phyloP scores from a whole-genome alignment of 1,140 invertebrate genomes.

The Meloidogyne hapla region DNA sequence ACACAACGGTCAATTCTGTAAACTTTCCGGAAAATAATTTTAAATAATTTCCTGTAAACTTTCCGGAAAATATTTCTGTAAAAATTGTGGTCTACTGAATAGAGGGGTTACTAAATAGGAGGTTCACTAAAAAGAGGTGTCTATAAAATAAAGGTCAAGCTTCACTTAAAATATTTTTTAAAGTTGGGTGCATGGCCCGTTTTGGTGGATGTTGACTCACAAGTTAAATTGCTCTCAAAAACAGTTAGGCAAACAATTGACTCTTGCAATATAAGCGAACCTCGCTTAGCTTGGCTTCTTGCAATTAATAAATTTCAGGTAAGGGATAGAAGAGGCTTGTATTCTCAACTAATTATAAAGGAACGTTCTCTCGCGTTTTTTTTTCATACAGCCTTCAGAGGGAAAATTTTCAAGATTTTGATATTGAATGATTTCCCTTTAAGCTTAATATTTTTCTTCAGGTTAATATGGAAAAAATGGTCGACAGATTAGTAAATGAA shows the following conservation, averaged over 20 bases:
- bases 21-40: too few relatives aligned
- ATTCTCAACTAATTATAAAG: too few relatives aligned
- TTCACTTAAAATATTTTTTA: background rate
- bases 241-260: slow-evolving; percentile 18
- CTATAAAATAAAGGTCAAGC: background rate
- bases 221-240: slow-evolving; percentile 6
- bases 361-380: too few relatives aligned
- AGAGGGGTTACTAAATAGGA: background rate
- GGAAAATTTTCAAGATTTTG: too few relatives aligned
- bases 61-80: too few relatives aligned
- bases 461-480: slow-evolving; percentile 22
- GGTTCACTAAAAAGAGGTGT: background rate
- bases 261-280: slow-evolving; percentile 10
- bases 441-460: background rate
- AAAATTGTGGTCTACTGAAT: too few relatives aligned
- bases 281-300: slow-evolving; percentile 16
- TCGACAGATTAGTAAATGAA: slow-evolving; percentile 18
- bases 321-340: too few relatives aligned
- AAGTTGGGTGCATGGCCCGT: background rate
- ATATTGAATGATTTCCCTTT: too few relatives aligned
- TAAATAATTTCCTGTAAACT: too few relatives aligned
- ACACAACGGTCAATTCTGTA: too few relatives aligned
- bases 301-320: slow-evolving; percentile 16
- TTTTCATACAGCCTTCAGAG: too few relatives aligned
- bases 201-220: slow-evolving; percentile 6